Evolutionary conservation across 2,113 vertebrate genomes (phyloP).

Genomic region (Scatophagus argus): DNA sequence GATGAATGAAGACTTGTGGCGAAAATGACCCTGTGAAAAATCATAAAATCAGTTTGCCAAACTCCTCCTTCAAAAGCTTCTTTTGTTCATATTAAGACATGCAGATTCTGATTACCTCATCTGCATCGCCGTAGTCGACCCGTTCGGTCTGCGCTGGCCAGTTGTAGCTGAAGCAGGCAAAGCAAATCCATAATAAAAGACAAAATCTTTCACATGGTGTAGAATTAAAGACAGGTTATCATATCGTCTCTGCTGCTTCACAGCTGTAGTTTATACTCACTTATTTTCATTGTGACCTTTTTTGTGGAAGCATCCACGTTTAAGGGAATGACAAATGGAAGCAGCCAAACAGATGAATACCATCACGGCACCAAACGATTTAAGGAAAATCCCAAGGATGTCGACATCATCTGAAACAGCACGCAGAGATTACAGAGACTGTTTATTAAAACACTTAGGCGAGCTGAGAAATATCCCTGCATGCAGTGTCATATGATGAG

Average conservation of each 20-base stretch:
- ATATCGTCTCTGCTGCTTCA: neutral
- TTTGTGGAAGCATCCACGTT: conserved; percentile 89
- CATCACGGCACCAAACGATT: conserved; percentile 86
- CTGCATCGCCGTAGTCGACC: conserved; percentile 91
- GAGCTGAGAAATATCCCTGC: neutral
- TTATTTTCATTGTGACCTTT: conserved; percentile 88
- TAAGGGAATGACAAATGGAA: conserved; percentile 90
- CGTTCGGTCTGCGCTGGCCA: conserved; percentile 87
- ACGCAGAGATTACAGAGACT: conserved; percentile 11
- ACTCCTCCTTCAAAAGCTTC: neutral
- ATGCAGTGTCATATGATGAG: neutral
- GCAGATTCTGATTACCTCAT: conserved; percentile 87
- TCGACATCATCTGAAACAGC: conserved; percentile 91
- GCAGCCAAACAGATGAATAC: conserved; percentile 85
- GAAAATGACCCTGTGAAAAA: conserved; percentile 92
- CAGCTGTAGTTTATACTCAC: conserved; percentile 80
- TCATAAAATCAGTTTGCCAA: neutral
- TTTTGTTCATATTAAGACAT: neutral
- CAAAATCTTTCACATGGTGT: neutral
- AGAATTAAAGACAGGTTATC: neutral
- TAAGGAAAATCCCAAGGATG: conserved; percentile 90
- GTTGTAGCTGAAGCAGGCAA: conserved; percentile 87
- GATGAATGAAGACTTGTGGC: conserved; percentile 98
- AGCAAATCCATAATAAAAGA: neutral
- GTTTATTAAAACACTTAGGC: neutral